These are phyloP conservation scores for Scaptodrosophila lebanonensis DNA, from an alignment of 1,140 invertebrate species.

Conservation along the genomic window DNA sequence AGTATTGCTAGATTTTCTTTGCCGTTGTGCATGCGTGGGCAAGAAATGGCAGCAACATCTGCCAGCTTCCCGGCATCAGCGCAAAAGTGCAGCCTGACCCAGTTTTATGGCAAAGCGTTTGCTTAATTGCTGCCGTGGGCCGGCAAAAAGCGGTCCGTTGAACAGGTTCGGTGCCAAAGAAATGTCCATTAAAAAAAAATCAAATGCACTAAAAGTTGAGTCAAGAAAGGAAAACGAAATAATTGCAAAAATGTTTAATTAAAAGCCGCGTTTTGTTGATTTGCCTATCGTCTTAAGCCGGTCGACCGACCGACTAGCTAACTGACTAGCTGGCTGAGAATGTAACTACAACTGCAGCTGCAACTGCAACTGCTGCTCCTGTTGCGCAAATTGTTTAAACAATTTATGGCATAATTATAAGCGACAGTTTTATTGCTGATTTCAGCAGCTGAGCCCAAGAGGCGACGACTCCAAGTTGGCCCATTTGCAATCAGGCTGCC, in stretches of 20 bases:
- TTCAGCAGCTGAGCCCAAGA: slow-evolving; percentile 21
- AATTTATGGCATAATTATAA: slow-evolving; percentile 41
- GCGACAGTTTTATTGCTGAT: slow-evolving; percentile 30
- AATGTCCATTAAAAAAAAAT: no score
- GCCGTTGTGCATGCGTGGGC: slow-evolving; percentile 35
- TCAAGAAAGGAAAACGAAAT: no score
- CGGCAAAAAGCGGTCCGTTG: slow-evolving; percentile 33
- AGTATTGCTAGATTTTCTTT: slow-evolving; percentile 57
- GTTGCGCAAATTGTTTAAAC: slow-evolving; percentile 28
- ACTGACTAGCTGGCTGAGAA: no score
- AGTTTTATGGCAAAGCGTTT: slow-evolving; percentile 41
- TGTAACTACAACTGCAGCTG: slow-evolving; percentile 3
- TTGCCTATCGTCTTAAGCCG: no score
- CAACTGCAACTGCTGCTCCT: not conserved
- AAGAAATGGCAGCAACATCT: slow-evolving; percentile 32
- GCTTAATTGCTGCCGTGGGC: slow-evolving; percentile 46
- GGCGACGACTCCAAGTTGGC: no score
- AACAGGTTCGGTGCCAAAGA: slow-evolving; percentile 23
- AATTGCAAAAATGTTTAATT: no score
- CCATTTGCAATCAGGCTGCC: slow-evolving; percentile 33
- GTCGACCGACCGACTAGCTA: no score
- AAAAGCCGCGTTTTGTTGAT: no score
- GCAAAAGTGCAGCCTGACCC: slow-evolving; percentile 41
- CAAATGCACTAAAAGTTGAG: no score
- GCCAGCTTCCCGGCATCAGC: slow-evolving; percentile 12